These are phyloP conservation scores for Neolamprologus multifasciatus DNA, from an alignment of 2,797 vertebrate species.

Conservation along the genomic window DNA sequence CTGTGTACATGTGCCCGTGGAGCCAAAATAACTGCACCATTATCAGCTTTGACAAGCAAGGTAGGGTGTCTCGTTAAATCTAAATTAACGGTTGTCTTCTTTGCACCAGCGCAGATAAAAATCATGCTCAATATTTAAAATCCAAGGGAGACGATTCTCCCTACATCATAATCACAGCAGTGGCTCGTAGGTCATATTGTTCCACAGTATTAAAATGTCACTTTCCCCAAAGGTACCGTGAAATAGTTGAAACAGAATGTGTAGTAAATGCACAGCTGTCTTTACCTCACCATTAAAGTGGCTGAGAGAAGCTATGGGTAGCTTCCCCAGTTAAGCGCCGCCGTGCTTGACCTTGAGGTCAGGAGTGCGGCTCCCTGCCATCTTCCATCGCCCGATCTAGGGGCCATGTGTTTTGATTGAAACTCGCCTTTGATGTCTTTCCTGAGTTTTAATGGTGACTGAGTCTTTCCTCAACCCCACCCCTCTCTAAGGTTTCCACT, in stretches of 20 bases:
- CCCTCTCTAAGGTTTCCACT: constrained; percentile 10
- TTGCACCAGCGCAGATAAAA: neutral
- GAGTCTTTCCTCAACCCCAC: neutral
- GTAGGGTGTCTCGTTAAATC: constrained; percentile 61
- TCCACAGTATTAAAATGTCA: constrained; percentile 26
- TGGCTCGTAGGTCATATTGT: neutral
- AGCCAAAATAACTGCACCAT: constrained; percentile 59
- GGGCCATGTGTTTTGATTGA: neutral
- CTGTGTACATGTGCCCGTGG: constrained; percentile 87
- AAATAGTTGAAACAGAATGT: neutral
- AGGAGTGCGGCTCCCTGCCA: constrained; percentile 9
- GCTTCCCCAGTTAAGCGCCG: neutral
- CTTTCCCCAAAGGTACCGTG: neutral
- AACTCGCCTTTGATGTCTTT: constrained; percentile 34
- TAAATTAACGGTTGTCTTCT: neutral
- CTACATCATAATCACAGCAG: neutral
- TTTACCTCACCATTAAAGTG: constrained; percentile 30
- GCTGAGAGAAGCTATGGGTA: neutral
- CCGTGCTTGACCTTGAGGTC: constrained; percentile 30
- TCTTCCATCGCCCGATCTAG: neutral
- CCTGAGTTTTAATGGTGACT: constrained; percentile 9
- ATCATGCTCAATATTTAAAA: neutral
- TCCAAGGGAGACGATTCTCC: neutral
- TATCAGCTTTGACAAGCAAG: constrained; percentile 82
- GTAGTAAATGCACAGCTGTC: constrained; percentile 10